Evolutionary conservation across 2,113 vertebrate species (phyloP).

Genomic region (Gallinago undulata): DNA sequence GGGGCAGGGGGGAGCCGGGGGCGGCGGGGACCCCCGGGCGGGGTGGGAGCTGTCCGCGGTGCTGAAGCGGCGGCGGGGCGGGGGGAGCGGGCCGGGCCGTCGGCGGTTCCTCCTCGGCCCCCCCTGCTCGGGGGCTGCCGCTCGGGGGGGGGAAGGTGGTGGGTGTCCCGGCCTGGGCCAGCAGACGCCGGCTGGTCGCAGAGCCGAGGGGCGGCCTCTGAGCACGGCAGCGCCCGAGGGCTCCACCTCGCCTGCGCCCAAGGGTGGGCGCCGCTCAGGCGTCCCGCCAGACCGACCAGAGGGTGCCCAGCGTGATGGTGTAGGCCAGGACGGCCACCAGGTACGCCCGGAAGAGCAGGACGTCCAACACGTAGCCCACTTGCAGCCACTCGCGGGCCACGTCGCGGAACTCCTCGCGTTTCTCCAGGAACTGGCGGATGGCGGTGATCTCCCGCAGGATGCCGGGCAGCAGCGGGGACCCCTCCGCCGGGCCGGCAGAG

Average conservation of each 20-base stretch:
- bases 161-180: not conserved
- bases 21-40: not conserved
- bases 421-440: conserved; percentile 88
- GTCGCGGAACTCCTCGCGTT: conserved; percentile 82
- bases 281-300: conserved; percentile 93
- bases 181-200: not conserved
- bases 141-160: not conserved
- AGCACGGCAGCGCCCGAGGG: too few relatives aligned
- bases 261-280: conserved; percentile 62
- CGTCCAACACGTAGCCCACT: conserved; percentile 90
- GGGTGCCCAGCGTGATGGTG: conserved; percentile 83
- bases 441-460: conserved; percentile 85
- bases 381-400: conserved; percentile 91
- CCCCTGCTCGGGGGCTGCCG: too few relatives aligned
- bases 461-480: conserved; percentile 61
- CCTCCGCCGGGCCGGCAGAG: conserved; percentile 36
- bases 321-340: conserved; percentile 88
- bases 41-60: conserved; percentile 26
- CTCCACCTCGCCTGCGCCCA: accelerated
- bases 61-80: not conserved
- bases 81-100: accelerated
- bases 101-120: not conserved
- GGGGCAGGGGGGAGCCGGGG: not conserved
- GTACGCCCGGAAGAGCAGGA: conserved; percentile 90
- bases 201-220: not conserved